A percentile compares a stretch with the other conserved stretches of the same genome.
These are phyloP conservation scores for Agrotis puta DNA, from an alignment of 2,888 invertebrate genomes.

Conservation along the genomic window DNA sequence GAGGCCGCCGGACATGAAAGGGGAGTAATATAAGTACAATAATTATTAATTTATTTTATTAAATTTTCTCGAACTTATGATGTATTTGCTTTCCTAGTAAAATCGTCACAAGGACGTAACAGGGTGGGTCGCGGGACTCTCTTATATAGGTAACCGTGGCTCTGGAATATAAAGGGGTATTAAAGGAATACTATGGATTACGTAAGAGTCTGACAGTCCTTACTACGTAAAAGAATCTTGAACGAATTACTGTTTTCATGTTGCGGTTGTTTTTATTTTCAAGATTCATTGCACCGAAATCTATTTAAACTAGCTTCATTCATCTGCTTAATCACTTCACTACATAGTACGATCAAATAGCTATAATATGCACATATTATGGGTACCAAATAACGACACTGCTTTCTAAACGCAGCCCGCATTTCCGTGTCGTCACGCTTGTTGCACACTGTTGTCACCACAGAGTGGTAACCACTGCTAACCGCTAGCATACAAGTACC, in stretches of 20 bases:
- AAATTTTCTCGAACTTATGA: too few species aligned
- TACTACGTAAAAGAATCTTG: too few species aligned
- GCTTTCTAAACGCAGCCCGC: slow-evolving; percentile 78
- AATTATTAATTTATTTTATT: too few species aligned
- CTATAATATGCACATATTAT: slow-evolving; percentile 61
- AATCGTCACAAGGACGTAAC: neutral
- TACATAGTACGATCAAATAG: slow-evolving; percentile 34
- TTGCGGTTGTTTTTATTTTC: too few species aligned
- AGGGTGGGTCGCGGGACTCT: neutral
- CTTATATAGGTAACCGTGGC: too few species aligned
- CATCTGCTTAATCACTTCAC: slow-evolving; percentile 24
- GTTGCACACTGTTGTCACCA: slow-evolving; percentile 68
- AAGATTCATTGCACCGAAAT: neutral
- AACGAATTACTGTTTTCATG: too few species aligned
- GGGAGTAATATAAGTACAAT: too few species aligned
- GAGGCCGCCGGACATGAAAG: slow-evolving; percentile 47
- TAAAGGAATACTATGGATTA: too few species aligned
- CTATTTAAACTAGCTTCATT: neutral
- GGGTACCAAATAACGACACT: slow-evolving; percentile 63
- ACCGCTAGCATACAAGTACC: slow-evolving; percentile 33
- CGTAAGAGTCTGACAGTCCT: too few species aligned
- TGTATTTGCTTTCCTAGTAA: neutral
- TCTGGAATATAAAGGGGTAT: too few species aligned
- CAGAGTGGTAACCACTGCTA: slow-evolving; percentile 17
- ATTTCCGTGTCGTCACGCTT: slow-evolving; percentile 78